Evolutionary conservation across 2,888 invertebrate species (phyloP).

Genomic region (Dasypogon diadema): DNA sequence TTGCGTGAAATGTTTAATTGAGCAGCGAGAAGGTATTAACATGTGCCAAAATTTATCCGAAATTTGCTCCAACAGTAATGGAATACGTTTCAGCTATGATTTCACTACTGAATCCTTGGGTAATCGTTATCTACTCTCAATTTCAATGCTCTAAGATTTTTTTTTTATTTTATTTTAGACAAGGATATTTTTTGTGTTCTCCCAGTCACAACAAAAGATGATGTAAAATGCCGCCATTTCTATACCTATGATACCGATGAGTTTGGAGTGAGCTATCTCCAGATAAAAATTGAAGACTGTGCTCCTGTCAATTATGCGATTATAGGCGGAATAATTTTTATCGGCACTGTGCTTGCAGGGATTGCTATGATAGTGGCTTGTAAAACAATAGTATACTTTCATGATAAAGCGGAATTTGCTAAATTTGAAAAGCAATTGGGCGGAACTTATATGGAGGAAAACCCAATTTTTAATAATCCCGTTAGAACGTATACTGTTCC

Average conservation of each 20-base stretch:
- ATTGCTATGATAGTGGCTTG: slow-evolving; percentile 68
- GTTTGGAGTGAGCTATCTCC: slow-evolving; percentile 60
- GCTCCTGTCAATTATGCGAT: slow-evolving; percentile 60
- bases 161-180: slow-evolving; percentile 54
- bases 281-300: slow-evolving; percentile 62
- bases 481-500: slow-evolving; percentile 72
- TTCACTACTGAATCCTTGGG: slow-evolving; percentile 61
- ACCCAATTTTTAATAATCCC: slow-evolving; percentile 76
- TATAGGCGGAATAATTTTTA: slow-evolving; percentile 66
- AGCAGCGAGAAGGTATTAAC: slow-evolving; percentile 58
- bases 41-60: slow-evolving; percentile 60
- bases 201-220: slow-evolving; percentile 61
- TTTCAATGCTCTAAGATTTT: background rate
- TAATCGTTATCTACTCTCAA: slow-evolving; percentile 32
- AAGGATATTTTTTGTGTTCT: slow-evolving; percentile 61
- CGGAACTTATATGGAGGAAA: slow-evolving; percentile 68
- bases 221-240: slow-evolving; percentile 63
- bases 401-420: slow-evolving; percentile 72
- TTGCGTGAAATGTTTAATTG: slow-evolving; percentile 65
- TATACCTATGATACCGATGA: slow-evolving; percentile 62
- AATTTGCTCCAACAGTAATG: slow-evolving; percentile 61
- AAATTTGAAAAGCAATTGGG: slow-evolving; percentile 70
- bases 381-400: slow-evolving; percentile 68
- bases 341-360: slow-evolving; percentile 70
- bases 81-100: slow-evolving; percentile 60